These are phyloP conservation scores for Ibidorhyncha struthersii DNA, from an alignment of 2,113 vertebrate species.

Conservation along the genomic window DNA sequence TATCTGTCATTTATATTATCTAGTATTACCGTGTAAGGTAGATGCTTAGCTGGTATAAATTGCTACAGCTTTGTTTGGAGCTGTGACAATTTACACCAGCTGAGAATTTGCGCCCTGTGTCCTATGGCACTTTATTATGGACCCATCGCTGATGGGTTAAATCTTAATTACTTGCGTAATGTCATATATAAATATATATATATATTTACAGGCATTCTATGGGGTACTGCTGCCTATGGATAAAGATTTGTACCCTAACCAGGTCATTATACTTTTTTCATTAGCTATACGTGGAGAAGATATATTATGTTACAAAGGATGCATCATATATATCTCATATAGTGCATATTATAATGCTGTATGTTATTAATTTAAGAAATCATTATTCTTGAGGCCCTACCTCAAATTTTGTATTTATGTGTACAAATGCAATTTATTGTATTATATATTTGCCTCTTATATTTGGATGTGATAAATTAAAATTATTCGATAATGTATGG, in stretches of 20 bases:
- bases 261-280: constrained; percentile 82
- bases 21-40: constrained; percentile 78
- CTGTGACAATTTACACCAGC: constrained; percentile 40
- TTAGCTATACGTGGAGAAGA: constrained; percentile 79
- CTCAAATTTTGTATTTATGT: constrained; percentile 99
- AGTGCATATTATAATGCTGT: constrained; percentile 81
- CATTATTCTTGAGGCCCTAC: constrained; percentile 99
- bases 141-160: constrained; percentile 93
- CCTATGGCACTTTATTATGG: constrained; percentile 92
- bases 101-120: constrained; percentile 74
- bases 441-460: constrained; percentile 98
- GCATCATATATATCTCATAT: constrained; percentile 81
- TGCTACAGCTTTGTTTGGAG: constrained; percentile 30
- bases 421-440: constrained; percentile 98
- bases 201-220: constrained; percentile 85
- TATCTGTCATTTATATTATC: constrained; percentile 80
- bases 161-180: constrained; percentile 96
- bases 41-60: constrained; percentile 54
- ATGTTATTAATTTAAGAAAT: constrained; percentile 87
- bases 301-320: constrained; percentile 83
- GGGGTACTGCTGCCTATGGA: constrained; percentile 93
- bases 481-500: constrained; percentile 91
- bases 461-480: constrained; percentile 91
- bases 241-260: constrained; percentile 94
- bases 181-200: constrained; percentile 85